Percentiles rank a stretch among this genome's conserved stretches.
Evolutionary conservation across 2,888 invertebrate genomes (phyloP).

Genomic region (Nephrotoma guestfalica): DNA sequence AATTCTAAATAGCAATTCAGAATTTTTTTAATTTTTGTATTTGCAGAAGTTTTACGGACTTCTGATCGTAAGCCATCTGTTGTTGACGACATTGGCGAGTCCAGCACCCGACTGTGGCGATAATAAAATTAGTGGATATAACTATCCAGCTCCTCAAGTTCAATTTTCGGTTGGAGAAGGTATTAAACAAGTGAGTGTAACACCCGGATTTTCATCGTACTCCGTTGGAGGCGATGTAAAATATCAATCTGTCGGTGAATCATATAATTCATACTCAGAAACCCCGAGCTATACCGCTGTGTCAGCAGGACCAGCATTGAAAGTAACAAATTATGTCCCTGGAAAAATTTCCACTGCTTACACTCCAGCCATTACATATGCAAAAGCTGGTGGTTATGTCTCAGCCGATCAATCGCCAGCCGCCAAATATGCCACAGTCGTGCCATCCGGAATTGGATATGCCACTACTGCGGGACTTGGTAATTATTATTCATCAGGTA

Average conservation of each 20-base stretch:
- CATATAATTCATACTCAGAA: constrained; percentile 22
- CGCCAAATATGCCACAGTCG: constrained; percentile 28
- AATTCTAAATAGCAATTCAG: background rate
- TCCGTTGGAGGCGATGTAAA: constrained; percentile 26
- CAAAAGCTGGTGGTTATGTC: constrained; percentile 21
- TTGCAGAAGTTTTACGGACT: constrained; percentile 21
- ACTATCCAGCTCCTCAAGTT: constrained; percentile 39
- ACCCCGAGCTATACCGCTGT: constrained; percentile 22
- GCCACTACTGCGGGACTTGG: constrained; percentile 40
- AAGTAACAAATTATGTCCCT: constrained; percentile 14
- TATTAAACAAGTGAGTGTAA: constrained; percentile 20
- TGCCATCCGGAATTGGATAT: constrained; percentile 38
- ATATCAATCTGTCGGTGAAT: constrained; percentile 27
- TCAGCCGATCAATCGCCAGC: constrained; percentile 30
- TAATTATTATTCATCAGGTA: constrained; percentile 17
- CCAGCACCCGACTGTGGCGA: constrained; percentile 25
- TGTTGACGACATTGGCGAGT: constrained; percentile 17
- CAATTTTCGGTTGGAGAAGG: constrained; percentile 35
- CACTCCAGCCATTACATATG: constrained; percentile 26
- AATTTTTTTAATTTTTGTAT: background rate
- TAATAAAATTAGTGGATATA: constrained; percentile 31
- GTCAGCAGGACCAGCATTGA: constrained; percentile 23
- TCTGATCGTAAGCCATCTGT: constrained; percentile 22
- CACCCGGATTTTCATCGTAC: constrained; percentile 23
- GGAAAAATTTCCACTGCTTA: constrained; percentile 12